phyloP scores from a whole-genome alignment of 2,888 invertebrate species.

The Macrosoma leucophasiata region DNA sequence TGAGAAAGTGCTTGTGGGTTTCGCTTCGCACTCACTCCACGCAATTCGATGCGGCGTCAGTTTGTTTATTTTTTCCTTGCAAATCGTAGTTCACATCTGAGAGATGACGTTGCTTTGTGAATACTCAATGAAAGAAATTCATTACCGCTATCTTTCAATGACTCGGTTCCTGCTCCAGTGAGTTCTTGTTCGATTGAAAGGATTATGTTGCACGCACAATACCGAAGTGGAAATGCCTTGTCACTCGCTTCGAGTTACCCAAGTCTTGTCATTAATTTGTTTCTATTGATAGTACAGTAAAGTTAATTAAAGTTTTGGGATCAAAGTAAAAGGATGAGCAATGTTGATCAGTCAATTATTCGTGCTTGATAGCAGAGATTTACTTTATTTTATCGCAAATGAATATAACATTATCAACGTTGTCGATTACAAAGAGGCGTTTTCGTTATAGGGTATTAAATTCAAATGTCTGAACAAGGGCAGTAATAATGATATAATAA shows the following conservation, averaged over 20 bases:
- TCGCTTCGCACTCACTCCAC: constrained; percentile 56
- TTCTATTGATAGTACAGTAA: constrained; percentile 1
- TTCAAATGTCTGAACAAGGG: no score
- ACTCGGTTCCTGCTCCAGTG: constrained; percentile 36
- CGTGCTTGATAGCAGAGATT: constrained; percentile 4
- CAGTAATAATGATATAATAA: no score
- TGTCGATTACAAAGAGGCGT: no score
- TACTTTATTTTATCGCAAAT: no score
- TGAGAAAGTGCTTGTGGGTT: constrained; percentile 68
- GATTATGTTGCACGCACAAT: constrained; percentile 25
- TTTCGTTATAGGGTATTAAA: no score
- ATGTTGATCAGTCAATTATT: constrained; percentile 10
- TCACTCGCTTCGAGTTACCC: not conserved
- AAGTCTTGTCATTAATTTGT: not conserved
- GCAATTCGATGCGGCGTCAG: constrained; percentile 50
- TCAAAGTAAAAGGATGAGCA: constrained; percentile 7
- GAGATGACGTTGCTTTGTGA: constrained; percentile 53
- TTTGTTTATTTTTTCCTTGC: constrained; percentile 58
- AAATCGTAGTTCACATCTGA: constrained; percentile 50
- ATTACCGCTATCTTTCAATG: constrained; percentile 49
- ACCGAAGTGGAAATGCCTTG: not conserved
- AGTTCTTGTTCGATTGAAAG: constrained; percentile 37
- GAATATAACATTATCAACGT: no score
- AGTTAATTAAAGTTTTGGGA: constrained; percentile 6
- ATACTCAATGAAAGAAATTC: constrained; percentile 62